Base-by-base conservation (phyloP, 2,797 vertebrate species). In the Falco peregrinus region DNA sequence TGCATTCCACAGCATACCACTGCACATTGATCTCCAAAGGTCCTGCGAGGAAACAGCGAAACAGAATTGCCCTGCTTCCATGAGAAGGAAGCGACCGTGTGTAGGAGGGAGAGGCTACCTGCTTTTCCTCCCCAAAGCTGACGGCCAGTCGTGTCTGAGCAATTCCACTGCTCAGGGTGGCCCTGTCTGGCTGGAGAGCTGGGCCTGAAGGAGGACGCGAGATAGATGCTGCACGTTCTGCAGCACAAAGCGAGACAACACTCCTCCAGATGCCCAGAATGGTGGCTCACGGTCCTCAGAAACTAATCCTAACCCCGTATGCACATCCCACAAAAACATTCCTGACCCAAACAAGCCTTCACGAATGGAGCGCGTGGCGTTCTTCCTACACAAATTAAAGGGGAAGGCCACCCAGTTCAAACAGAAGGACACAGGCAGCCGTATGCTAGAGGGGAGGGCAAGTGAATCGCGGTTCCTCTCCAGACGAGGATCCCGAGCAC, bases 341-440 rank as follows among this genome's bases (percentile, higher is more conserved):
- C 54, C 41, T 56, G 50, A 51, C 26, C 48, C 22, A 28, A 54
- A n/a, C 2, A 9, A 51, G 45, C 26, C 15, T 31, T 35, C 37
- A 33, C 2, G 16, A 67, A 43, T 1, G 5, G 54, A 68, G 19
- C 2, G 10, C 1, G 4, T n/a, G 20, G 16, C 4, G 6, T 20
- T 43, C 63, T 29, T 33, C 47, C 73, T 33, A 37, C 9, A 45
- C 13, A 39, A 68, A 43, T 11, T 21, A 33, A 31, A 43, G 33
- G 21, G 37, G 47, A 45, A 10, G 48, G 15, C 53, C 50, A 37
- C 31, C 12, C 35, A 26, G 63, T n/a, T 83, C 56, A 29, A 75
- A 47, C 11, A 69, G 29, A 75, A 51, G 28, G 56, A n/a, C 63
- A 54, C 56, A 35, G 28, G 48, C 13, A 6, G 70, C 47, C 57